Conservation (phyloP, 2,797 vertebrate species). For the Hydrocynus forskahlii region DNA sequence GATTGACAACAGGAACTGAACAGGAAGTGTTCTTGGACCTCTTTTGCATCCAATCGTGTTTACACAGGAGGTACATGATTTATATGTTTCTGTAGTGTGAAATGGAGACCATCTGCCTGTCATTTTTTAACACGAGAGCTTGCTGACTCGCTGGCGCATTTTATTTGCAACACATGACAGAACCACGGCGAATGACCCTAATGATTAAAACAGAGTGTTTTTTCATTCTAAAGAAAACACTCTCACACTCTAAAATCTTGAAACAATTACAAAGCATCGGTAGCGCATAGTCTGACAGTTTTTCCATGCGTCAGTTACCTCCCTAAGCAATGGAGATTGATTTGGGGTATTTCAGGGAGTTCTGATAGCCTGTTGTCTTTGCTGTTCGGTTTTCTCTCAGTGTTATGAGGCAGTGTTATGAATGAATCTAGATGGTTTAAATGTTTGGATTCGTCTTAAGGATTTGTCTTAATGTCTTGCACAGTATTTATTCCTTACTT, state of each 20-base stretch:
- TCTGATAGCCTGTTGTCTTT: not conserved
- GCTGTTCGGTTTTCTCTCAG: not conserved
- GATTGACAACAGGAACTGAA: not conserved
- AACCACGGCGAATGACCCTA: conserved; percentile 2
- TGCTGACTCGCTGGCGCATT: conserved; percentile 30
- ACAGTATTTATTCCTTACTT: not conserved
- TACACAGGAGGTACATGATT: conserved; percentile 41
- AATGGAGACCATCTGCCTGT: not conserved
- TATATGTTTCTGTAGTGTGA: conserved; percentile 27
- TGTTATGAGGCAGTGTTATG: not conserved
- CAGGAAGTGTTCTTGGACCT: conserved; percentile 32
- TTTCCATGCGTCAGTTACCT: not conserved
- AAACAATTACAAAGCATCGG: conserved; percentile 1
- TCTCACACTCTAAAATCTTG: not conserved
- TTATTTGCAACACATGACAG: conserved; percentile 27
- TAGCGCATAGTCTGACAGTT: not conserved
- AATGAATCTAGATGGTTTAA: not conserved
- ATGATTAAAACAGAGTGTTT: conserved; percentile 37
- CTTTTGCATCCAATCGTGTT: conserved; percentile 8
- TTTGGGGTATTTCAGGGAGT: not conserved
- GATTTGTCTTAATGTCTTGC: not conserved
- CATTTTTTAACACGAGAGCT: not conserved
- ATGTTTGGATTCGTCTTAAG: not conserved
- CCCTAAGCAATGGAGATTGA: not conserved
- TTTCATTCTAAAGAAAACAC: conserved; percentile 17